phyloP scores from a whole-genome alignment of 2,888 invertebrate species.

The Apocheima hispidaria region DNA sequence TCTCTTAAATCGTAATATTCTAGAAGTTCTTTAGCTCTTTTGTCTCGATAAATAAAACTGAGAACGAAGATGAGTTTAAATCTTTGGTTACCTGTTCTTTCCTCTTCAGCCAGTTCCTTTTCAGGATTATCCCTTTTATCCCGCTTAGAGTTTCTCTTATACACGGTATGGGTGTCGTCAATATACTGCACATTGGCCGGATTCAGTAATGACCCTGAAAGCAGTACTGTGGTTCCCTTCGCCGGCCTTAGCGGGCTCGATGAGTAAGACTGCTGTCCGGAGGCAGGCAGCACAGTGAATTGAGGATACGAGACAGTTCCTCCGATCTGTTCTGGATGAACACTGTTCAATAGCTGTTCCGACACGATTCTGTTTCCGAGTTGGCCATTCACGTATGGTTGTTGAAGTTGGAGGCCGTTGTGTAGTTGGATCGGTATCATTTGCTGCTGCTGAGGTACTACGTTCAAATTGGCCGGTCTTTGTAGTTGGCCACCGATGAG shows the following conservation, averaged over 20 bases:
- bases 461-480: constrained; percentile 83
- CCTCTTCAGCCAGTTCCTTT: constrained; percentile 68
- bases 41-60: not conserved
- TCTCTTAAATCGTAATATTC: no score
- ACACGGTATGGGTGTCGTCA: constrained; percentile 85
- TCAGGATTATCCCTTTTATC: constrained; percentile 83
- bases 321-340: constrained; percentile 59
- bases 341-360: constrained; percentile 82
- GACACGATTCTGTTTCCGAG: constrained; percentile 85
- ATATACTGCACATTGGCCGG: constrained; percentile 88
- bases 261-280: constrained; percentile 47
- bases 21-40: no score
- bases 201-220: constrained; percentile 80
- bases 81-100: constrained; percentile 53
- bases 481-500: constrained; percentile 89
- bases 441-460: constrained; percentile 68
- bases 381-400: constrained; percentile 88
- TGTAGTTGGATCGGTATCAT: constrained; percentile 73
- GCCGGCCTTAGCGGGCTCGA: constrained; percentile 61
- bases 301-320: constrained; percentile 48
- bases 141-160: constrained; percentile 80
- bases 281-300: constrained; percentile 51
- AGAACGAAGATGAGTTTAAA: not conserved
- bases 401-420: constrained; percentile 82
- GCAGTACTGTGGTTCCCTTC: constrained; percentile 68